Percentiles rank a stretch among this genome's conserved stretches.
Evolutionary conservation across 2,113 vertebrate species (phyloP).

Genomic region (Condylura cristata): DNA sequence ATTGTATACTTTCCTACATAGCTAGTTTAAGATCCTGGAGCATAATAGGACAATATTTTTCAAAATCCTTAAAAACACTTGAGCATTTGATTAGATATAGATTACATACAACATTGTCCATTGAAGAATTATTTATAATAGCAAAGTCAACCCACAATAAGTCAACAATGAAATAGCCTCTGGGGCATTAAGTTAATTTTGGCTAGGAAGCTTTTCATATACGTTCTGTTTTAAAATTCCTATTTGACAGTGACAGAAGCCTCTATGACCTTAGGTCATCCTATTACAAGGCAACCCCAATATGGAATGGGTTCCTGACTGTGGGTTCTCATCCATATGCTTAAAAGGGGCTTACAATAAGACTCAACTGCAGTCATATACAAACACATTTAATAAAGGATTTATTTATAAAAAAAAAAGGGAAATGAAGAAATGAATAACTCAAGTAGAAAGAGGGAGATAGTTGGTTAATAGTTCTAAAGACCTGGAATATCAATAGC

Average conservation of each 20-base stretch:
- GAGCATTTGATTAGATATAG: not conserved
- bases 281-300: too few species aligned
- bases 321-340: too few species aligned
- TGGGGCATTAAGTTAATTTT: not conserved
- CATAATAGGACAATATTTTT: not conserved
- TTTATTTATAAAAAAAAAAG: too few species aligned
- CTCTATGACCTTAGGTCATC: not conserved
- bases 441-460: too few species aligned
- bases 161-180: not conserved
- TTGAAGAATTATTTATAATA: not conserved
- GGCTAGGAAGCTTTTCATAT: not conserved
- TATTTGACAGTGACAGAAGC: not conserved
- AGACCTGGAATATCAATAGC: too few species aligned
- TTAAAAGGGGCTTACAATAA: too few species aligned
- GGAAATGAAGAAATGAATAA: too few species aligned
- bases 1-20: not conserved
- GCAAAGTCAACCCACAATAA: not conserved
- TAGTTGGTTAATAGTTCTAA: too few species aligned
- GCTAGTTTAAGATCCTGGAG: not conserved
- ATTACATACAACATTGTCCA: not conserved
- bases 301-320: too few species aligned
- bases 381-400: too few species aligned
- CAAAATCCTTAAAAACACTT: not conserved
- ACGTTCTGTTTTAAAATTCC: not conserved
- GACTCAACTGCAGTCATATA: too few species aligned